A percentile compares a stretch with the other conserved stretches of the same genome.
These are phyloP conservation scores for Poecile montanus DNA, from an alignment of 2,797 vertebrate genomes.

Conservation along the genomic window DNA sequence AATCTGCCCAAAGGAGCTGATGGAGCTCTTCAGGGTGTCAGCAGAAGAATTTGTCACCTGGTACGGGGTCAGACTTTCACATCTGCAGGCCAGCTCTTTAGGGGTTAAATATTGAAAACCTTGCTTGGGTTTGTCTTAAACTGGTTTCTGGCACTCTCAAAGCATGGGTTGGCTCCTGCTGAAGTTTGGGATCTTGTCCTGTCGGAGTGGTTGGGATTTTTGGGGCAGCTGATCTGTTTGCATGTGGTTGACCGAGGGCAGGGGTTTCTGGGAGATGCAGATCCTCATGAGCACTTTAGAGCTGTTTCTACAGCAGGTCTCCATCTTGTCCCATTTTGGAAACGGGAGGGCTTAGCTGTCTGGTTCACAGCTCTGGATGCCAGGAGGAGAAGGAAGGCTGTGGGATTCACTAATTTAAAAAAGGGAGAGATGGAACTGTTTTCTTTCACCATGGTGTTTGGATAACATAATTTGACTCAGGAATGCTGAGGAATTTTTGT, in stretches of 20 bases:
- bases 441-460: background rate
- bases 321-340: background rate
- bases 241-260: background rate
- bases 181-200: background rate
- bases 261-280: fast-evolving
- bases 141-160: background rate
- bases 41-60: background rate
- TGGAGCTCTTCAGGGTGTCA: background rate
- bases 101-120: background rate
- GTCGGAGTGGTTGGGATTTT: background rate
- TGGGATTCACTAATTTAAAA: background rate
- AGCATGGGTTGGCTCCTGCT: background rate
- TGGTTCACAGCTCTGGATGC: background rate
- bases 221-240: background rate
- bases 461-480: background rate
- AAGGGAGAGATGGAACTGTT: background rate
- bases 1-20: background rate
- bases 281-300: fast-evolving
- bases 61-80: background rate
- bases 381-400: background rate
- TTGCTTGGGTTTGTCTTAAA: background rate
- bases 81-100: background rate
- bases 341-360: background rate
- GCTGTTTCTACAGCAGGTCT: background rate
- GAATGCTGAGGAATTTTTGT: background rate